A percentile compares a stretch with the other conserved stretches of the same genome.
These are phyloP conservation scores for Leptopterna dolabrata DNA, from an alignment of 2,888 invertebrate genomes.

Conservation along the genomic window DNA sequence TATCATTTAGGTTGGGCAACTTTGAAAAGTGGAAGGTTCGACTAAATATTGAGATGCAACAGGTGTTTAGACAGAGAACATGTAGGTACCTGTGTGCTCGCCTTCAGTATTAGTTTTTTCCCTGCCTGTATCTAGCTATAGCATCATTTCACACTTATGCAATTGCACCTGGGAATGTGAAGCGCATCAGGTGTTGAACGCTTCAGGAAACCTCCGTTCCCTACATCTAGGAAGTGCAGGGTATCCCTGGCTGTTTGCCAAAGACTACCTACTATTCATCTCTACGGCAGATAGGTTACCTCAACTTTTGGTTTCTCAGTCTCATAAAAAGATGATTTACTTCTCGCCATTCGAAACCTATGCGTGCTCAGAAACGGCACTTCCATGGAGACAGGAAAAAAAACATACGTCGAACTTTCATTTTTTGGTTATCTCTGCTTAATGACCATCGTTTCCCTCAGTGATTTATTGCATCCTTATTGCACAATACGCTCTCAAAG, in stretches of 20 bases:
- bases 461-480: not conserved
- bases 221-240: not conserved
- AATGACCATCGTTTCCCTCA: not conserved
- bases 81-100: too few species aligned
- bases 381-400: not conserved
- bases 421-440: not conserved
- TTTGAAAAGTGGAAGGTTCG: too few species aligned
- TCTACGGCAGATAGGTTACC: not conserved
- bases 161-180: too few species aligned
- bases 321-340: conserved; percentile 11
- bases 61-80: too few species aligned
- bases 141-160: too few species aligned
- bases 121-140: too few species aligned
- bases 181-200: too few species aligned
- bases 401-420: not conserved
- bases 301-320: not conserved
- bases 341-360: not conserved
- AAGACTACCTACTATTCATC: not conserved
- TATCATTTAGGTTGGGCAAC: too few species aligned
- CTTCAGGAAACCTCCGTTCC: not conserved
- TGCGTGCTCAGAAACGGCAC: not conserved
- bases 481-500: not conserved
- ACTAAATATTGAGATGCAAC: too few species aligned
- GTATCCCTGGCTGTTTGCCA: not conserved
- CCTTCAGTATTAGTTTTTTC: too few species aligned